Evolutionary conservation across 2,888 invertebrate species (phyloP), one percentile per base, ranked within the genome.

Genomic region (Oscheius sp.): DNA sequence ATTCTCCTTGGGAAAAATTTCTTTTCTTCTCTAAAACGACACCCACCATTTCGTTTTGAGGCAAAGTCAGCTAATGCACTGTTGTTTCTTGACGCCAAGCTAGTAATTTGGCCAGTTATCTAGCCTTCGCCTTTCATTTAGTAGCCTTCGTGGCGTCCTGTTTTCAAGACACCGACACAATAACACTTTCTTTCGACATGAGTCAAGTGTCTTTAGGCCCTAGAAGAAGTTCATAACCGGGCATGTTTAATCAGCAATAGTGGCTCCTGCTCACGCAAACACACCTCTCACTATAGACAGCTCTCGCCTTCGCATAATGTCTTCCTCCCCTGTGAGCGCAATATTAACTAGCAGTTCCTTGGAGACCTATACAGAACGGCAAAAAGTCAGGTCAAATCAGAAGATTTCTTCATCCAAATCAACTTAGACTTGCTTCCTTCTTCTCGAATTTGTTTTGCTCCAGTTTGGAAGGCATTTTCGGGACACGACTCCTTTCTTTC

Each of bases 21-120:
- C 0, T 21, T 21, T 21, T 21, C 21, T 21, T 21, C 21, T 21
- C 21, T 21, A 21, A 21, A 21, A 21, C 21, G 21, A 21, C 21
- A 21, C 21, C 21, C 21, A 21, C 21, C 21, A 21, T 21, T 21
- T 21, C 21, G 21, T 21, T 21, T 21, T 21, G 21, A 21, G 21
- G 21, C 42, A 3, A 42, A 42, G 42, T 42, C 42, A 7, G 3
- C 42, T 42, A 42, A 42, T 42, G 42, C 42, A 42, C 42, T 42
- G 42, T 42, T 42, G 7, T 42, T 42, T 42, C 42, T 42, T 42
- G 42, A 55, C 21, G 5, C 55, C 13, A 29, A 55, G 55, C 29
- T 32, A 21, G 55, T 60, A 65, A 65, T 65, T 65, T 65, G 47
- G 51, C 65, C 51, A 65, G 50, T 65, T 65, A 65, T 50, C 11